phyloP scores from a whole-genome alignment of 2,797 vertebrate genomes.

The Hyperoplus lanceolatus region DNA sequence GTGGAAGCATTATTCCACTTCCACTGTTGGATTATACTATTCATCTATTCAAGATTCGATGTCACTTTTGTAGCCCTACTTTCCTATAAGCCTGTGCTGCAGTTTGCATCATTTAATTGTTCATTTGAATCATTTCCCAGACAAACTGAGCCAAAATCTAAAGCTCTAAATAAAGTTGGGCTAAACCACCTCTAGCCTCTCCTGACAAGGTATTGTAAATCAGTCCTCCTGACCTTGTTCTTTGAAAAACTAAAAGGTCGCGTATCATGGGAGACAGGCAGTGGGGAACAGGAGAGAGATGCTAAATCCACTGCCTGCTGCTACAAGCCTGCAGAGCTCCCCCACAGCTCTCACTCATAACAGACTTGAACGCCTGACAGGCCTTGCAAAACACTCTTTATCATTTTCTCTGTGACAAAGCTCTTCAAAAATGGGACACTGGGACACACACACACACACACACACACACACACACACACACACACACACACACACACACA shows the following conservation, averaged over 20 bases:
- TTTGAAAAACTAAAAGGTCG: slow-evolving; percentile 43
- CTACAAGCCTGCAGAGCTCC: slow-evolving; percentile 39
- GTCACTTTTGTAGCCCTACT: background rate
- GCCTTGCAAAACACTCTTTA: background rate
- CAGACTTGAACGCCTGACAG: background rate
- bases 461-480: too few species aligned
- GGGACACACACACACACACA: too few species aligned
- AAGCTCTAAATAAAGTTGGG: background rate
- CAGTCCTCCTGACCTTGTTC: slow-evolving; percentile 29
- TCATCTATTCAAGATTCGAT: background rate
- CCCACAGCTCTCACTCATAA: slow-evolving; percentile 7
- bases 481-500: background rate
- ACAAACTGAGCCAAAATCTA: background rate
- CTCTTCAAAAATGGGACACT: too few species aligned
- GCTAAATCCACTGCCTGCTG: slow-evolving; percentile 43
- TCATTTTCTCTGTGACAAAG: background rate
- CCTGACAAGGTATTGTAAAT: slow-evolving; percentile 22
- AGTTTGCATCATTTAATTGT: background rate
- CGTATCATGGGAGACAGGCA: slow-evolving; percentile 40
- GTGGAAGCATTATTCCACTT: background rate
- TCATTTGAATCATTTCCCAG: background rate
- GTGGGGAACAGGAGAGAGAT: slow-evolving; percentile 24
- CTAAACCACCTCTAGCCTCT: slow-evolving; percentile 14
- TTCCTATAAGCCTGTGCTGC: background rate
- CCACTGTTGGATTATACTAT: background rate